A percentile compares a stretch with the other conserved stretches of the same genome.
Evolutionary conservation across 2,888 invertebrate species (phyloP).

Genomic region (Lasiommata megera): DNA sequence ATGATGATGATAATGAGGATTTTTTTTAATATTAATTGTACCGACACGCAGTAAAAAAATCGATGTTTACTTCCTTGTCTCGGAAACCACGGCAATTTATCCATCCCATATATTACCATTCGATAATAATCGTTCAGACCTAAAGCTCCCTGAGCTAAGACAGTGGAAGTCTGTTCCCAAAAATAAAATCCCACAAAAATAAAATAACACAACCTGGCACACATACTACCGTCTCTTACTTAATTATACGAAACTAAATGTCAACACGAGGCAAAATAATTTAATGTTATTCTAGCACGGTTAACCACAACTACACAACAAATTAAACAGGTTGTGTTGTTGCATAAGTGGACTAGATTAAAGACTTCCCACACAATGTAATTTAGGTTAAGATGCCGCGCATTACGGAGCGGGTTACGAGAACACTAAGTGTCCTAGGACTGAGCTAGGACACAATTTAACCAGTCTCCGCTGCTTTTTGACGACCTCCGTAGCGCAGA

Average conservation of each 20-base stretch:
- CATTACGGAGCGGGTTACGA: slow-evolving; percentile 8
- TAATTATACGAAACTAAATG: slow-evolving; percentile 3
- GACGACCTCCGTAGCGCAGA: no score
- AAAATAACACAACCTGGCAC: background rate
- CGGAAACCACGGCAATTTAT: no score
- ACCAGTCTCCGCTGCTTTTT: background rate
- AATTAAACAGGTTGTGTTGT: slow-evolving; percentile 16
- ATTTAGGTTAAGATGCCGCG: slow-evolving; percentile 13
- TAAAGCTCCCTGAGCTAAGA: no score
- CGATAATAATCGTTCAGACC: no score
- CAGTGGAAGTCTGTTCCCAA: no score
- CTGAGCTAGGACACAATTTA: background rate
- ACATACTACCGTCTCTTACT: background rate
- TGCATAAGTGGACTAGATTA: slow-evolving; percentile 19
- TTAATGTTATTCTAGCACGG: slow-evolving; percentile 9
- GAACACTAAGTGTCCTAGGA: slow-evolving; percentile 2
- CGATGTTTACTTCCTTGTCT: no score
- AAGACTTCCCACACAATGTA: slow-evolving; percentile 13
- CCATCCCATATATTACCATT: no score
- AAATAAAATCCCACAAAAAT: background rate
- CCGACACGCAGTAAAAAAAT: no score
- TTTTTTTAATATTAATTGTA: no score
- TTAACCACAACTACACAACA: slow-evolving; percentile 12
- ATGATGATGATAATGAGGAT: no score
- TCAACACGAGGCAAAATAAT: slow-evolving; percentile 7